Evolutionary conservation across 1,140 invertebrate species (phyloP), one percentile per base, ranked within the genome.

Genomic region (Littorina saxatilis): DNA sequence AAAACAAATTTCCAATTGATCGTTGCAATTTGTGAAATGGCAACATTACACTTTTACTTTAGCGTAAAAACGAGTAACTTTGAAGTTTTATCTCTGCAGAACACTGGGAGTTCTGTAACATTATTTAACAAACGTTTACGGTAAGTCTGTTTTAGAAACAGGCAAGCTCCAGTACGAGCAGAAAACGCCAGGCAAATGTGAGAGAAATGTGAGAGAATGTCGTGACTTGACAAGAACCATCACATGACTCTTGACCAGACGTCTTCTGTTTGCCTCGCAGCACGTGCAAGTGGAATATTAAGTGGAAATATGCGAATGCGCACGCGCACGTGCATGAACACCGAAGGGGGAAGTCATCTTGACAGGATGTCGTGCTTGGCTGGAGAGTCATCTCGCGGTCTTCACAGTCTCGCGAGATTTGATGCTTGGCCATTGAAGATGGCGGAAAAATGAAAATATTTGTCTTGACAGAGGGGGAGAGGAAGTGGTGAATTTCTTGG

Each of bases 211-310:
- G n/a, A n/a, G n/a, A n/a, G n/a, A n/a, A n/a, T n/a, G n/a, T n/a
- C 32, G n/a, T 32, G 61, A 27, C 13, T 66, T 7, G 7, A 27
- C 61, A 17, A 66, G 5, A 35, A 32, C 61, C 35, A 13, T 27
- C 61, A 23, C 11, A 32, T 66, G 61, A 66, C 68, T 35, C 68
- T 72, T 47, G 20, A 47, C 37, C 39, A 11, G 3, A 3, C 39
- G 37, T 9, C 40, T 72, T 40, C 23, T 47, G 17, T 35, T 20
- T 72, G 68, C 63, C 27, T 32, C 5, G n/a, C 35, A 17, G 68
- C 68, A 72, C 68, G 68, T 72, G 68, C 68, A 23, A 72, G 40
- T 72, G 40, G 68, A 72, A 72, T 72, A 72, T 72, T 15, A 47
- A 72, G 68, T 37, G 68, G 37, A 72, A 37, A 66, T 66, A 32